Percentiles rank a stretch among this genome's conserved stretches.
These are phyloP conservation scores for Chaitophorus viminalis DNA, from an alignment of 2,888 invertebrate genomes.

Conservation along the genomic window DNA sequence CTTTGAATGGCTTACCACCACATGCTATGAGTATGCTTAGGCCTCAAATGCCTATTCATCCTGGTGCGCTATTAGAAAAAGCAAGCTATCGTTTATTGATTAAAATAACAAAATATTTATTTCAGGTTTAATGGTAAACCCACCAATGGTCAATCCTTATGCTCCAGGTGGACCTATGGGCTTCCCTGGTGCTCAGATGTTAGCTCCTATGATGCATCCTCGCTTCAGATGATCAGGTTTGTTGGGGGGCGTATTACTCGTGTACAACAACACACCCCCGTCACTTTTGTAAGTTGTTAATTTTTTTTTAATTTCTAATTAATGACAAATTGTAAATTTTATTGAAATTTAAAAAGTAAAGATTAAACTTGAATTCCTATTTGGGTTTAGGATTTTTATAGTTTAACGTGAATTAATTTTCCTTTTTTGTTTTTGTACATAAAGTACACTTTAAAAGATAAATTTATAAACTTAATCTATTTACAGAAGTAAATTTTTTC, in stretches of 20 bases:
- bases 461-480: constrained; percentile 36
- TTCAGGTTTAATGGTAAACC: constrained; percentile 65
- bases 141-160: constrained; percentile 65
- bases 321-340: constrained; percentile 49
- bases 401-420: constrained; percentile 20
- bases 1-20: constrained; percentile 54
- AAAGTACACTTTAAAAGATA: constrained; percentile 31
- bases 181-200: constrained; percentile 70
- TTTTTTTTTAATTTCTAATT: constrained; percentile 39
- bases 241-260: constrained; percentile 71
- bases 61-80: constrained; percentile 70
- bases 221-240: constrained; percentile 86
- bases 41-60: constrained; percentile 73
- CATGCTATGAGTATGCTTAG: constrained; percentile 60
- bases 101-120: constrained; percentile 40
- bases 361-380: constrained; percentile 43
- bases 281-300: constrained; percentile 54
- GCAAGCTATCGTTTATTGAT: background rate
- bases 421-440: background rate
- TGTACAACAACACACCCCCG: constrained; percentile 67
- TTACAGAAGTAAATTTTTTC: constrained; percentile 45
- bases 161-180: constrained; percentile 68
- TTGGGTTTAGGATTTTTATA: constrained; percentile 35
- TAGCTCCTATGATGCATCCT: constrained; percentile 81
- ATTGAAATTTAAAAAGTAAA: constrained; percentile 24